These are phyloP conservation scores for Meteorus cinctellus DNA, from an alignment of 2,888 invertebrate genomes.

Conservation along the genomic window DNA sequence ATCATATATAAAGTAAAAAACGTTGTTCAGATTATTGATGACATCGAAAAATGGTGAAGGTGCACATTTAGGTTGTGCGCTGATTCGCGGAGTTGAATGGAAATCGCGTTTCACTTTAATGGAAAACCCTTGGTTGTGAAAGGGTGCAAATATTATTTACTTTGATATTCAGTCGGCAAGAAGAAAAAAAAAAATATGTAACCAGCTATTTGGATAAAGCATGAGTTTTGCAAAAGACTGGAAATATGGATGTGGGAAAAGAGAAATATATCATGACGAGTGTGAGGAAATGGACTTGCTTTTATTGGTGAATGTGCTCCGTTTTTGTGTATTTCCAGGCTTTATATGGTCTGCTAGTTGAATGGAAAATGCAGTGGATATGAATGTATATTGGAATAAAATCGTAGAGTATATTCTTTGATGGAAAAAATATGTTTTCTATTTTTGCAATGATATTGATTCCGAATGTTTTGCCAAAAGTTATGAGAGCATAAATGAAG, in stretches of 20 bases:
- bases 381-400: not conserved
- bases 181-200: not conserved
- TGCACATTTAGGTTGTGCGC: not conserved
- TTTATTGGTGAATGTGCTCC: not conserved
- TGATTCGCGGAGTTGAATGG: not conserved
- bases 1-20: not conserved
- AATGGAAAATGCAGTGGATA: not conserved
- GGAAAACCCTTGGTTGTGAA: not conserved
- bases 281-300: not conserved
- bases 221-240: not conserved
- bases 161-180: not conserved
- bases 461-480: too few species aligned
- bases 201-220: not conserved
- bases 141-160: not conserved
- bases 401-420: not conserved
- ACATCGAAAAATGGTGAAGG: not conserved
- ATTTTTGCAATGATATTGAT: not conserved
- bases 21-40: not conserved
- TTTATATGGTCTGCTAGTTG: not conserved
- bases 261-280: not conserved
- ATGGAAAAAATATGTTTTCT: not conserved
- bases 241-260: not conserved
- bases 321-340: not conserved
- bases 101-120: conserved; percentile 6
- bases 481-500: too few species aligned